These are phyloP conservation scores for Spialia ferax DNA, from an alignment of 2,888 invertebrate species.

Conservation along the genomic window DNA sequence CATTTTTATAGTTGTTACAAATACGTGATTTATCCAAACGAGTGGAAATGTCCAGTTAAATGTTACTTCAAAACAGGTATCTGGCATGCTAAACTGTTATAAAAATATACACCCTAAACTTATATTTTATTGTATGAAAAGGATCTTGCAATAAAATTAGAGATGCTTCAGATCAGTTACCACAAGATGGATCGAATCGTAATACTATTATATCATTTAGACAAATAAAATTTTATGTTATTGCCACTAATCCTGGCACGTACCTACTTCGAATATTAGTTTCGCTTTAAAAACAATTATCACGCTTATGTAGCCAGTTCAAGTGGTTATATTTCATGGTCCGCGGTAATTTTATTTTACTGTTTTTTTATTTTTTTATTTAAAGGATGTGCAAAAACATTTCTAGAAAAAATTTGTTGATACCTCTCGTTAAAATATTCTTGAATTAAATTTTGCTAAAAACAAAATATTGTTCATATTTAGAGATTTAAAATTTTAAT, in stretches of 20 bases:
- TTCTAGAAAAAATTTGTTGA: too few relatives aligned
- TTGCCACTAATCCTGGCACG: slow-evolving; percentile 19
- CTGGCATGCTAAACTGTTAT: slow-evolving; percentile 18
- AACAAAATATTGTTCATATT: not conserved
- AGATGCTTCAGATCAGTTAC: slow-evolving; percentile 9
- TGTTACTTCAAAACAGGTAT: not conserved
- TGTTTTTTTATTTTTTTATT: not conserved
- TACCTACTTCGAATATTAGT: slow-evolving; percentile 15
- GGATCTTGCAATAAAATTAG: slow-evolving; percentile 26
- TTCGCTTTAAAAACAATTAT: slow-evolving; percentile 17
- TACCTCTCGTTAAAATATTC: too few relatives aligned
- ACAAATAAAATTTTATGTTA: slow-evolving; percentile 31
- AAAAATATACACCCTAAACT: slow-evolving; percentile 7
- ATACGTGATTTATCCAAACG: too few relatives aligned
- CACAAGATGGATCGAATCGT: not conserved
- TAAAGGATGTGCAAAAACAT: too few relatives aligned
- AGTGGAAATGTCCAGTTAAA: too few relatives aligned
- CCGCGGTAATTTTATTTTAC: not conserved
- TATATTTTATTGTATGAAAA: slow-evolving; percentile 2
- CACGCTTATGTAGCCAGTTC: not conserved
- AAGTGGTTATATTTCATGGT: not conserved
- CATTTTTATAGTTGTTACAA: too few relatives aligned
- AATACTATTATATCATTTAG: not conserved
- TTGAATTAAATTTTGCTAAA: too few relatives aligned
- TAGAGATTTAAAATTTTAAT: slow-evolving; percentile 2